phyloP scores from a whole-genome alignment of 2,797 vertebrate species.

The Myripristis murdjan region DNA sequence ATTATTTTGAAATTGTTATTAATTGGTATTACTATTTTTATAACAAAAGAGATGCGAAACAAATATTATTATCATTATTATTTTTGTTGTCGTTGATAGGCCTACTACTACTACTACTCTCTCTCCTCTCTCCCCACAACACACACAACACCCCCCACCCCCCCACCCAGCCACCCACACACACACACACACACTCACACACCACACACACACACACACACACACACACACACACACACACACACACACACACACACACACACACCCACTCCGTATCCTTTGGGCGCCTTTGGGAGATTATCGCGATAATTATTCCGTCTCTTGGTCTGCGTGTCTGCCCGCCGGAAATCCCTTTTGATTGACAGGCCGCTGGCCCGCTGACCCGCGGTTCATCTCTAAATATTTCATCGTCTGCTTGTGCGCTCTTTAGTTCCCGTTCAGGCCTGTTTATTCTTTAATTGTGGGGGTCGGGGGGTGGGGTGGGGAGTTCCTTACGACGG shows the following conservation, averaged over 20 bases:
- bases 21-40: too few species aligned
- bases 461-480: neutral
- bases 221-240: conserved; percentile 9
- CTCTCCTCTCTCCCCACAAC: too few species aligned
- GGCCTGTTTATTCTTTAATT: conserved; percentile 78
- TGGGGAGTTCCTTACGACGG: conserved; percentile 62
- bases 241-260: conserved; percentile 18
- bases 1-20: too few species aligned
- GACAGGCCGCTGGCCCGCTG: conserved; percentile 61
- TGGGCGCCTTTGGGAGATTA: conserved; percentile 41
- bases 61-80: too few species aligned
- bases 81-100: too few species aligned
- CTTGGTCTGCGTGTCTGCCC: conserved; percentile 9
- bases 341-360: conserved; percentile 61
- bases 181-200: too few species aligned
- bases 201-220: too few species aligned
- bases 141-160: too few species aligned
- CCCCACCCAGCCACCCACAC: neutral
- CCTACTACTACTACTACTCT: too few species aligned
- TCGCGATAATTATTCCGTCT: conserved; percentile 37
- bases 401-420: conserved; percentile 78
- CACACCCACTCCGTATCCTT: neutral
- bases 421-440: conserved; percentile 67
- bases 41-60: too few species aligned
- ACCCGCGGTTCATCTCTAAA: conserved; percentile 72